Conservation (phyloP, 2,888 invertebrate species). For the Amiota mariae region DNA sequence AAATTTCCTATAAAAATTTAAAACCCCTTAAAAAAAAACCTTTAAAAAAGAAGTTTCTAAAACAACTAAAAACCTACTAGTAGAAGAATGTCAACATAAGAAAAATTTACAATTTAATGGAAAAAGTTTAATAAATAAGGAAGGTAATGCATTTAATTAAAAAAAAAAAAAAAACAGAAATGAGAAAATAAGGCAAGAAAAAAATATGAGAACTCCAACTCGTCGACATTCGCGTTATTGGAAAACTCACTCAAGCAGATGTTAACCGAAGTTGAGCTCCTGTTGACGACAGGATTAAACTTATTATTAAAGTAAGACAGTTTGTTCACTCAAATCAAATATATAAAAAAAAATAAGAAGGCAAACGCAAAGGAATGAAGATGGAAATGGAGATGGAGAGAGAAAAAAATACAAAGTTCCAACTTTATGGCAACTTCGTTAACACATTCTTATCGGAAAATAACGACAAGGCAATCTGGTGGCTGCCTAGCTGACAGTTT, state of each 20-base stretch:
- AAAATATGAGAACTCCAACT: not conserved
- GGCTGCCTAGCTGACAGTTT: no score
- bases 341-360: constrained; percentile 17
- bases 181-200: no score
- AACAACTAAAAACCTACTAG: constrained; percentile 29
- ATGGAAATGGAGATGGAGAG: no score
- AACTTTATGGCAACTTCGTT: constrained; percentile 27
- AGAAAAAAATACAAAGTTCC: constrained; percentile 25
- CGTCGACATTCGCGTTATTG: not conserved
- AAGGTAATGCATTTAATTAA: constrained; percentile 65
- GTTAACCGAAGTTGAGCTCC: constrained; percentile 5
- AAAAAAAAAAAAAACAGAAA: constrained; percentile 30
- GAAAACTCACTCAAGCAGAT: constrained; percentile 12
- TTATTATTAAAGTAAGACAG: no score
- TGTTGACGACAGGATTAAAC: no score
- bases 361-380: constrained; percentile 22
- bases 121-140: constrained; percentile 64
- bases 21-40: no score
- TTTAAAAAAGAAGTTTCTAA: no score
- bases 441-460: constrained; percentile 12
- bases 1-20: no score
- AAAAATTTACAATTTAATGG: constrained; percentile 65
- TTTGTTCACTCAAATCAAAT: no score
- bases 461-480: no score
- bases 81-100: constrained; percentile 47